Evolutionary conservation across 2,113 vertebrate genomes (phyloP).

Genomic region (Camelus dromedarius): DNA sequence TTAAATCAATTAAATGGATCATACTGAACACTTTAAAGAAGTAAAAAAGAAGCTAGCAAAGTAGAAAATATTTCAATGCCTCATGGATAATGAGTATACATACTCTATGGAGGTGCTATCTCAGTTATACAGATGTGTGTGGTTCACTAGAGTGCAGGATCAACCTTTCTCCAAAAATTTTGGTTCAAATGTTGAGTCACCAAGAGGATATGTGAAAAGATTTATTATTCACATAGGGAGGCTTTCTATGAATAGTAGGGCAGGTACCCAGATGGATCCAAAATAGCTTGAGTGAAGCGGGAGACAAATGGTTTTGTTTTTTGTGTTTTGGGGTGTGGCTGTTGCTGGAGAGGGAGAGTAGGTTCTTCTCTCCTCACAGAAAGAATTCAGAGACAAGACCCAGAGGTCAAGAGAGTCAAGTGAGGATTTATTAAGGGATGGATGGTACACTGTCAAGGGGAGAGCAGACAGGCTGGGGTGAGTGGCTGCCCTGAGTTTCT

Average conservation of each 20-base stretch:
- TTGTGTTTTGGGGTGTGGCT: not conserved
- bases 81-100: not conserved
- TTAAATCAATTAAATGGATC: not conserved
- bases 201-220: not conserved
- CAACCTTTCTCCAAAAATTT: not conserved
- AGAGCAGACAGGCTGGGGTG: too few relatives aligned
- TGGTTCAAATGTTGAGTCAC: not conserved
- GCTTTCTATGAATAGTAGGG: not conserved
- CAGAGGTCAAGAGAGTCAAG: too few relatives aligned
- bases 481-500: too few relatives aligned
- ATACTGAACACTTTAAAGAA: not conserved
- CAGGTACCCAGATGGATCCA: not conserved
- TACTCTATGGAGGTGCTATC: not conserved
- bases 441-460: too few relatives aligned
- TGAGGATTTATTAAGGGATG: too few relatives aligned
- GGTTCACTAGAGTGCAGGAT: not conserved
- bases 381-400: too few relatives aligned
- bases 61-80: not conserved
- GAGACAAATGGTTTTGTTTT: not conserved
- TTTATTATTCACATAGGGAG: not conserved
- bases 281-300: not conserved
- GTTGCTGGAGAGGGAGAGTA: too few relatives aligned
- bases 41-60: not conserved
- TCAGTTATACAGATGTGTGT: not conserved
- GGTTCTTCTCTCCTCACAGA: too few relatives aligned